phyloP scores from a whole-genome alignment of 2,888 invertebrate genomes.

The Drosophila neoperkinsi region DNA sequence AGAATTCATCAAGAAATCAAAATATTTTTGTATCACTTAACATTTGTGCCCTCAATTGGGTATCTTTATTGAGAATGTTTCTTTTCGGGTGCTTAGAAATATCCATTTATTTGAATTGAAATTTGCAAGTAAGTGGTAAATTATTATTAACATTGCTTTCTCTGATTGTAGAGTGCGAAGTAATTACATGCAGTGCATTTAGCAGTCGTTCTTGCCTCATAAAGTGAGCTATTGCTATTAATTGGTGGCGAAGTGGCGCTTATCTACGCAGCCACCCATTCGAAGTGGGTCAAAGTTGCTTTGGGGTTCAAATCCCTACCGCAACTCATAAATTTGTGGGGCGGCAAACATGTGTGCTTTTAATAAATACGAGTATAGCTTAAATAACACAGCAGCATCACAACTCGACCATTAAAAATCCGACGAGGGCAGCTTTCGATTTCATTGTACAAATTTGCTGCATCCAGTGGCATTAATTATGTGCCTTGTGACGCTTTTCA shows the following conservation, averaged over 20 bases:
- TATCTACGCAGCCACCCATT: slow-evolving; percentile 41
- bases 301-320: slow-evolving; percentile 49
- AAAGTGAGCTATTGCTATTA: slow-evolving; percentile 28
- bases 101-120: not conserved
- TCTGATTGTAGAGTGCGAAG: not conserved
- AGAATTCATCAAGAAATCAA: slow-evolving; percentile 36
- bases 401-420: slow-evolving; percentile 24
- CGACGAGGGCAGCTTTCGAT: slow-evolving; percentile 20
- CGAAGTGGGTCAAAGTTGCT: slow-evolving; percentile 64
- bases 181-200: slow-evolving; percentile 15
- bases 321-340: slow-evolving; percentile 40
- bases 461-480: slow-evolving; percentile 58
- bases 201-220: slow-evolving; percentile 8
- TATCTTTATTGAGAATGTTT: not conserved
- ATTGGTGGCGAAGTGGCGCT: slow-evolving; percentile 46
- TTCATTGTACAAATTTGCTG: slow-evolving; percentile 37
- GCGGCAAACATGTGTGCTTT: slow-evolving; percentile 21
- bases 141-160: not conserved
- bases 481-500: slow-evolving; percentile 32
- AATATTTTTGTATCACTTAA: slow-evolving; percentile 42
- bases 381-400: slow-evolving; percentile 22
- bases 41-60: slow-evolving; percentile 29
- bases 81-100: not conserved
- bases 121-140: not conserved
- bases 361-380: slow-evolving; percentile 23